Evolutionary conservation across 1,140 invertebrate species (phyloP).

Genomic region (Elysia chlorotica): DNA sequence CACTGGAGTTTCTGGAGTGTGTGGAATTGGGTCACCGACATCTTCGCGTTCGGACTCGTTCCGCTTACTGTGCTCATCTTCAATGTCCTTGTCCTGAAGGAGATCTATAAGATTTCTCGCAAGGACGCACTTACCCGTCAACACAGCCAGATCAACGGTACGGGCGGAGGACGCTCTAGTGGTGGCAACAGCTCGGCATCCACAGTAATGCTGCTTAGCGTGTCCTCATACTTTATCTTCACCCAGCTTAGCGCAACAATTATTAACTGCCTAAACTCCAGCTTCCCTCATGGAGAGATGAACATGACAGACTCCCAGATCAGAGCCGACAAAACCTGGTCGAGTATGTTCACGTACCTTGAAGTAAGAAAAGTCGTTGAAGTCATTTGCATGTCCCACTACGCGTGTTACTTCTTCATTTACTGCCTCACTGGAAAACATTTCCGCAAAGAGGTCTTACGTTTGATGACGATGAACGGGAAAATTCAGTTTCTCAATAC

Average conservation of each 20-base stretch:
- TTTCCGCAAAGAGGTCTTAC: constrained; percentile 48
- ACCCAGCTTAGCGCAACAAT: constrained; percentile 49
- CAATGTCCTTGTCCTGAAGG: constrained; percentile 44
- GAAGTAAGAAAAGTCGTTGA: constrained; percentile 43
- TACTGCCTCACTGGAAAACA: constrained; percentile 49
- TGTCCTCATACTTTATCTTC: constrained; percentile 51
- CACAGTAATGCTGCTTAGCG: constrained; percentile 46
- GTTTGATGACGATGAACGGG: constrained; percentile 25
- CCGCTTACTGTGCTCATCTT: constrained; percentile 46
- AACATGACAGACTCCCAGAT: constrained; percentile 29
- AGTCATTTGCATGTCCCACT: constrained; percentile 51
- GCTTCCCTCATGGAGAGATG: constrained; percentile 24
- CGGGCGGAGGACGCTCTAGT: too few species aligned
- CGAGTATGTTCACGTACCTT: constrained; percentile 41
- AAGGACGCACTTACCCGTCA: constrained; percentile 30
- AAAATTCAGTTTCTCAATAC: constrained; percentile 8
- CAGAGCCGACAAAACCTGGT: constrained; percentile 36
- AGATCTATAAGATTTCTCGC: constrained; percentile 38
- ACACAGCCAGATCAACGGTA: constrained; percentile 11
- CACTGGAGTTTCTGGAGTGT: constrained; percentile 37
- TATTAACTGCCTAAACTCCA: constrained; percentile 33
- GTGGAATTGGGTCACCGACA: constrained; percentile 45
- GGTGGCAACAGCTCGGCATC: constrained; percentile 35
- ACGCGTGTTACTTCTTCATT: constrained; percentile 52
- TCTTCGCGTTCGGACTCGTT: constrained; percentile 40